Percentiles rank a stretch among this genome's conserved stretches.
These are phyloP conservation scores for Cheirogaleus medius DNA, from an alignment of 2,113 vertebrate species.

Conservation along the genomic window DNA sequence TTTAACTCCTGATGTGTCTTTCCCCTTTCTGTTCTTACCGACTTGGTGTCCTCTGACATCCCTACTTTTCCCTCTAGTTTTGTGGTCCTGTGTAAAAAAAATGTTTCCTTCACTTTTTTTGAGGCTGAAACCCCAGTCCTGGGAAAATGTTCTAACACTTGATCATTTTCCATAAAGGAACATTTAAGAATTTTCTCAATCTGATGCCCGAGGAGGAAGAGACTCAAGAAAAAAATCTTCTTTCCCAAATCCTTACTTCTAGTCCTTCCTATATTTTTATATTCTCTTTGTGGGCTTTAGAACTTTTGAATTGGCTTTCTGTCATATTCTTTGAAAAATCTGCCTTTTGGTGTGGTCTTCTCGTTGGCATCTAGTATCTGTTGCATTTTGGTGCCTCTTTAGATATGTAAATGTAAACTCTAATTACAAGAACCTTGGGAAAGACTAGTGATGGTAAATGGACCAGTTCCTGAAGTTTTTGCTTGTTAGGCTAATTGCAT, in stretches of 20 bases:
- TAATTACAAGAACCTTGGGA: not conserved
- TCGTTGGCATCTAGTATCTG: not conserved
- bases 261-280: not conserved
- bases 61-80: not conserved
- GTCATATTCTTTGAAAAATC: not conserved
- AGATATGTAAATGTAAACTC: not conserved
- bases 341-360: not conserved
- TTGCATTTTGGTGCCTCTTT: not conserved
- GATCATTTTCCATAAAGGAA: not conserved
- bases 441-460: not conserved
- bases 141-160: not conserved
- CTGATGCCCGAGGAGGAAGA: not conserved
- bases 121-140: not conserved
- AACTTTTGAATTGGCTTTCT: not conserved
- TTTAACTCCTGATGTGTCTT: not conserved
- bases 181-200: not conserved
- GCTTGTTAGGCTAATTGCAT: not conserved
- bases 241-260: not conserved
- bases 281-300: not conserved
- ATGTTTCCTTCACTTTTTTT: not conserved
- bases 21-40: not conserved
- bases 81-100: not conserved
- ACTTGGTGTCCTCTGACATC: not conserved
- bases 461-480: not conserved
- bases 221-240: not conserved